phyloP scores from a whole-genome alignment of 2,797 vertebrate species.

The Anableps anableps region DNA sequence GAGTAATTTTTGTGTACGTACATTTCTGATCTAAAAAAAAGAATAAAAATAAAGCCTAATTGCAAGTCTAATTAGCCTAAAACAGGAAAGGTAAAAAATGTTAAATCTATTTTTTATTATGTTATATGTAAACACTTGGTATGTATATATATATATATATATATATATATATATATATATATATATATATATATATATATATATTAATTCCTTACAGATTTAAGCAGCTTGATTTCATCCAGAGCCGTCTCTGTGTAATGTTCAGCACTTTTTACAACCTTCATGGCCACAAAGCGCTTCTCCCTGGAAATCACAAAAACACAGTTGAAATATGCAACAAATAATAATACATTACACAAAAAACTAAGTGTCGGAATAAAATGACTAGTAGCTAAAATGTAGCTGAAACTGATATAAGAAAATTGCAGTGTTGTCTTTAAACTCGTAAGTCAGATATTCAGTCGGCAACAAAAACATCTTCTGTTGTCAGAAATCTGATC shows the following conservation, averaged over 20 bases:
- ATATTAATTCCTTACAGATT: constrained; percentile 84
- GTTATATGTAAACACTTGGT: neutral
- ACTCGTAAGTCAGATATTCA: neutral
- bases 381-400: neutral
- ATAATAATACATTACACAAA: neutral
- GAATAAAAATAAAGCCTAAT: neutral
- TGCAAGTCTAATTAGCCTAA: neutral
- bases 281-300: constrained; percentile 97
- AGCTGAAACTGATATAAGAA: neutral
- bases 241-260: constrained; percentile 98
- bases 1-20: neutral
- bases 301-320: constrained; percentile 78
- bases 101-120: neutral
- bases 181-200: neutral
- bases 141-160: neutral
- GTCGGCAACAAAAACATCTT: neutral
- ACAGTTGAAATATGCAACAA: neutral
- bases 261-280: constrained; percentile 98
- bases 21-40: neutral
- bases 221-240: constrained; percentile 96
- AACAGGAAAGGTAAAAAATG: neutral
- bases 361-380: neutral
- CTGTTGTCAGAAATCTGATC: neutral
- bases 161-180: too few species aligned
- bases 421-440: neutral